Evolutionary conservation across 2,113 vertebrate genomes (phyloP), one percentile per base, ranked within the genome.

Genomic region (Pseudois nayaur): DNA sequence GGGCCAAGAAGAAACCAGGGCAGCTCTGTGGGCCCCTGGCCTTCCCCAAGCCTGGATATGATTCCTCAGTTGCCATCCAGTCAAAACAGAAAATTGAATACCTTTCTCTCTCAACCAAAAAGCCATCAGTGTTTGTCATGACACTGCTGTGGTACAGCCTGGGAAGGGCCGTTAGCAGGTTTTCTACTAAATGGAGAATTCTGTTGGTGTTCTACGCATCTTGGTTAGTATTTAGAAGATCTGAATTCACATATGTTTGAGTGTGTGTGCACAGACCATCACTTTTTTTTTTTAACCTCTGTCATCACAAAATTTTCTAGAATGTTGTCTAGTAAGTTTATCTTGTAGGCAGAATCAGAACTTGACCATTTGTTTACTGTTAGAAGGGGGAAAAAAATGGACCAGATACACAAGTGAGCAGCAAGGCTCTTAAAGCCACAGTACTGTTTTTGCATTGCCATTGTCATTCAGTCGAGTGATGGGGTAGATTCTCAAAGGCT

Each of bases 401-500:
- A 74, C 36, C 55, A 45, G 45, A 59, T 90, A 82, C 60, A 33
- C 62, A 60, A 90, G 89, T 86, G 78, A 97, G 60, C 71, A 36
- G 84, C n/a, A 11, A 94, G 94, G 74, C 86, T 87, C 93, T 95
- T 97, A 98, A 97, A 97, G 94, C 89, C 25, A 64, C 85, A 96
- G 98, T 11, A 52, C 88, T 74, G 8, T 54, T 97, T 90, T 94
- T 78, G n/a, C 14, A 16, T 48, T 84, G 86, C 91, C 16, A 29
- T 94, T 97, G 94, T 97, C 94, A 52, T 89, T 91, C 96, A 59
- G 74, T 94, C 3, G 50, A 40, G 33, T 55, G 94, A 88, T 93
- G 54, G 50, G 71, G 83, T 64, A 19, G 95, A 85, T 93, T 87
- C 89, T 92, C 62, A 87, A 97, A 62, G n/a, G 29, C 31, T 74